Evolutionary conservation across 92 coral and sea anemone species (phyloP).

Genomic region (Palythoa grandis): DNA sequence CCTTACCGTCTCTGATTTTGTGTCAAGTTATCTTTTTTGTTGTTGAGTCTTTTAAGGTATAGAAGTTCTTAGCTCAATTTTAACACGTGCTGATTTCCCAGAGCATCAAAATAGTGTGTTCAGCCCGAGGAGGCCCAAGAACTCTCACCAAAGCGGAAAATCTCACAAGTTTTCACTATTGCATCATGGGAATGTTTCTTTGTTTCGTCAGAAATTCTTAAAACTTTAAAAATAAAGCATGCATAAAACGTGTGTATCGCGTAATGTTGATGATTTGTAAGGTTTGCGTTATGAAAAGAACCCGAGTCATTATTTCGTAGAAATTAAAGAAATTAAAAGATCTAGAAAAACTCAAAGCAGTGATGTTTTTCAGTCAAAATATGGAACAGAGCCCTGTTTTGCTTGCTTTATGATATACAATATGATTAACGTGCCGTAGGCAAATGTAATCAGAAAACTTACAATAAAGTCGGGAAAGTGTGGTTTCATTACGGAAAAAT

Average conservation of each 20-base stretch:
- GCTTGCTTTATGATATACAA: not conserved
- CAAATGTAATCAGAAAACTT: not conserved
- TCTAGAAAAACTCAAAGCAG: too few species aligned
- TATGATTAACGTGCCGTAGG: not conserved
- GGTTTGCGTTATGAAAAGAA: not conserved
- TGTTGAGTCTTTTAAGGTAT: not conserved
- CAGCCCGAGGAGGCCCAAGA: not conserved
- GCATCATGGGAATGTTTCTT: slow-evolving; percentile 34
- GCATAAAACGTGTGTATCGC: not conserved
- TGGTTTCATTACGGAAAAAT: slow-evolving; percentile 32
- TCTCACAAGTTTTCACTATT: not conserved
- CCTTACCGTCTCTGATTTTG: too few species aligned
- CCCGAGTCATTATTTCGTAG: not conserved
- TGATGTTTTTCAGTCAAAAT: not conserved
- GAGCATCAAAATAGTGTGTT: not conserved
- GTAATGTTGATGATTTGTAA: not conserved
- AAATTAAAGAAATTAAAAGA: too few species aligned
- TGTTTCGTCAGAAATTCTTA: not conserved
- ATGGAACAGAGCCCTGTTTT: not conserved
- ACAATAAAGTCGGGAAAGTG: not conserved
- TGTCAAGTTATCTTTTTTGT: not conserved
- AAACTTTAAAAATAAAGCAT: not conserved
- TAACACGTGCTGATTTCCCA: not conserved
- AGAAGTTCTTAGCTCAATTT: not conserved
- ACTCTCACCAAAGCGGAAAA: slow-evolving; percentile 36